phyloP scores from a whole-genome alignment of 1,140 invertebrate genomes.

The Eriocheir sinensis region DNA sequence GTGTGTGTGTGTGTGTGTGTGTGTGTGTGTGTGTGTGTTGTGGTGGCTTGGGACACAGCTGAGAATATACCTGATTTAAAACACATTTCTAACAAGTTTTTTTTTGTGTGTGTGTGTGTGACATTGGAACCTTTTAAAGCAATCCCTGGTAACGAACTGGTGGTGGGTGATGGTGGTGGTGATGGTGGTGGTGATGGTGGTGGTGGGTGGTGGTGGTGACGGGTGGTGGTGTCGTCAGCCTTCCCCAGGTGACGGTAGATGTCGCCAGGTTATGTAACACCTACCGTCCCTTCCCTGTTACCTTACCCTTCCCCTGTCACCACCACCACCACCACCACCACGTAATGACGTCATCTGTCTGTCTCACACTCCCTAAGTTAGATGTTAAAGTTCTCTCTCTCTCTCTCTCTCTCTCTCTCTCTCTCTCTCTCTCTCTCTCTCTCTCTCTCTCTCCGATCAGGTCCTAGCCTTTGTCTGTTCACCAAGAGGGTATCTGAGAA shows the following conservation, averaged over 20 bases:
- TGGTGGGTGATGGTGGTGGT: not conserved
- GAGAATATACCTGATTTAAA: too few species aligned
- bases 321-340: not conserved
- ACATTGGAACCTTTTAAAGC: too few species aligned
- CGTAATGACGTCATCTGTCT: not conserved
- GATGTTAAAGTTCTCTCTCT: slow-evolving; percentile 58
- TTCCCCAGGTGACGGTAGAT: slow-evolving; percentile 7
- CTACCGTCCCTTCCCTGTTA: not conserved
- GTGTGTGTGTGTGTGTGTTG: too few species aligned
- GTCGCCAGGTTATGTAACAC: slow-evolving; percentile 12
- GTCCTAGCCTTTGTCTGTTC: slow-evolving; percentile 45
- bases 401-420: slow-evolving; percentile 60
- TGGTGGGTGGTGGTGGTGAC: not conserved
- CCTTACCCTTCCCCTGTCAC: too few species aligned
- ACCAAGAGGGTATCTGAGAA: slow-evolving; percentile 31
- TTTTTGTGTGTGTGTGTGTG: slow-evolving; percentile 3
- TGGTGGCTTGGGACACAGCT: too few species aligned
- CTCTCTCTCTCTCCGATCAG: slow-evolving; percentile 4
- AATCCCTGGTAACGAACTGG: not conserved
- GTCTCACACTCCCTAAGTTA: slow-evolving; percentile 30
- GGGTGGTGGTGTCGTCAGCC: not conserved
- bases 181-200: not conserved
- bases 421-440: slow-evolving; percentile 42
- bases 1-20: too few species aligned
- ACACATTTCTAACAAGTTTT: too few species aligned